Percentiles rank a stretch among this genome's conserved stretches.
Evolutionary conservation across 2,797 vertebrate genomes (phyloP).

Genomic region (Urosaurus nigricauda): DNA sequence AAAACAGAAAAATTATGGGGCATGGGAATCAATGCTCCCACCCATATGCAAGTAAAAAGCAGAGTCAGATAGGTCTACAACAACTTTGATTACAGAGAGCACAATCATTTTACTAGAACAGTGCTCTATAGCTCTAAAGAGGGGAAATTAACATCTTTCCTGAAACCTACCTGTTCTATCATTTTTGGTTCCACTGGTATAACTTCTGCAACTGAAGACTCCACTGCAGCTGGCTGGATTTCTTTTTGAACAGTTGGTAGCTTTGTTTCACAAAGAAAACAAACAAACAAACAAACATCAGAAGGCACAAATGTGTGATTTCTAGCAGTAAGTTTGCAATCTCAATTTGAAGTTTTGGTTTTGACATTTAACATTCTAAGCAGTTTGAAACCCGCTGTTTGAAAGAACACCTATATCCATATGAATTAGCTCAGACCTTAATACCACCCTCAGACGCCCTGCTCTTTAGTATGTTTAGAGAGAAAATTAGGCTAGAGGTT

Average conservation of each 20-base stretch:
- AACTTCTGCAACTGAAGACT: conserved; percentile 37
- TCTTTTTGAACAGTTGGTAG: conserved; percentile 30
- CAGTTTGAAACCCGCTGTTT: background rate
- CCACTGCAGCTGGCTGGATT: conserved; percentile 39
- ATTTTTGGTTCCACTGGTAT: conserved; percentile 21
- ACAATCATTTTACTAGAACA: background rate
- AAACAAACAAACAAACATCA: background rate
- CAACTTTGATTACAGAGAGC: background rate
- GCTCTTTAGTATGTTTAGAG: background rate
- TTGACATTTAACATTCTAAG: too few relatives aligned
- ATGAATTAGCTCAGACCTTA: background rate
- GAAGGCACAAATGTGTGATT: background rate
- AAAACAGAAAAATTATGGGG: too few relatives aligned
- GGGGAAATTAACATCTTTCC: conserved; percentile 14
- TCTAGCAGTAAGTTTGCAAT: background rate
- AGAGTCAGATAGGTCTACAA: background rate
- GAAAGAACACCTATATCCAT: background rate
- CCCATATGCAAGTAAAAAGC: background rate
- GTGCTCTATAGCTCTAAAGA: background rate
- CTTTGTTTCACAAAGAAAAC: conserved; percentile 31
- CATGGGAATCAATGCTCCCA: background rate
- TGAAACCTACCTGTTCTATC: conserved; percentile 50
- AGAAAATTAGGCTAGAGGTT: background rate
- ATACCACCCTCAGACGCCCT: background rate
- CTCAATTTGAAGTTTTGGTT: background rate